Percentiles rank a stretch among this genome's conserved stretches.
phyloP scores from a whole-genome alignment of 2,113 vertebrate genomes.

The Vulpes vulpes region DNA sequence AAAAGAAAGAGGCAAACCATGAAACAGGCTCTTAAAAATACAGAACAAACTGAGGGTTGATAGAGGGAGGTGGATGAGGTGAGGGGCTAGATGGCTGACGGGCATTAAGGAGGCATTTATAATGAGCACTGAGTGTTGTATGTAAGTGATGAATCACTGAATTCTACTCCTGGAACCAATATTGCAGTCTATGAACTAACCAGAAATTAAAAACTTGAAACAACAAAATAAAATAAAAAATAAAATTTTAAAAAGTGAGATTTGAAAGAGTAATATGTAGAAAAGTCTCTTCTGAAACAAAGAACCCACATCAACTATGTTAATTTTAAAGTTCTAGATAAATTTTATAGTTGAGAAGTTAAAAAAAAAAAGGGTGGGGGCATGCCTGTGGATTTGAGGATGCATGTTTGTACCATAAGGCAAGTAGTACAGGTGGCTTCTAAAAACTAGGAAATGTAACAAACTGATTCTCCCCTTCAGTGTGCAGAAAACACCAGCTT shows the following conservation, averaged over 20 bases:
- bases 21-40: not conserved
- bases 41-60: not conserved
- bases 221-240: not conserved
- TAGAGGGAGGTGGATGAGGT: not conserved
- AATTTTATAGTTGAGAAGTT: not conserved
- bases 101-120: not conserved
- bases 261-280: slow-evolving; percentile 31
- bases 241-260: not conserved
- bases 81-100: fast-evolving
- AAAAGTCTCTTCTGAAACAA: slow-evolving; percentile 55
- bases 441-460: not conserved
- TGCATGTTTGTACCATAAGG: not conserved
- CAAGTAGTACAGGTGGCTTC: not conserved
- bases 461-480: not conserved
- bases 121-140: not conserved
- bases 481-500: not conserved
- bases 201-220: not conserved
- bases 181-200: not conserved
- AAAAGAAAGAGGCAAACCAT: not conserved
- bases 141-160: not conserved
- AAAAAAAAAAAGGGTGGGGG: no score
- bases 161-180: not conserved
- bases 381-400: not conserved
- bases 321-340: not conserved
- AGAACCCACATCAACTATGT: not conserved